Conservation (phyloP, 1,140 invertebrate genomes). For the Venturia canescens region DNA sequence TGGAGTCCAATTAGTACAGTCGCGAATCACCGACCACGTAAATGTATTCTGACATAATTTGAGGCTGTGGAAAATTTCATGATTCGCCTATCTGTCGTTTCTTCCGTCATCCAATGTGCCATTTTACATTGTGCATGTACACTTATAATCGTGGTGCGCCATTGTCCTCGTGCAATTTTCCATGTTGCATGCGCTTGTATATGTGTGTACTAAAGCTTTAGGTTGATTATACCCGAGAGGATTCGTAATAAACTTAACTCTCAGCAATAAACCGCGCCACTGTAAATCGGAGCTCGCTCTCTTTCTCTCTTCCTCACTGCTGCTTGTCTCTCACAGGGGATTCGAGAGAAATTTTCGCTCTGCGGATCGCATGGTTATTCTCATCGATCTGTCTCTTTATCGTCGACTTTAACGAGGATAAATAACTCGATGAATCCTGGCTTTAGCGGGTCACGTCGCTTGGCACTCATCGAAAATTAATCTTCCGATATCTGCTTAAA, state of each 20-base stretch:
- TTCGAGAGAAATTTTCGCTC: neutral
- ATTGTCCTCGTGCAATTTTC: slow-evolving; percentile 7
- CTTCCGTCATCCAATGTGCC: neutral
- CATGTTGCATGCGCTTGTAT: neutral
- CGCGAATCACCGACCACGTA: no score
- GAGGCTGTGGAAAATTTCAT: neutral
- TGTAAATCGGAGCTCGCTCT: slow-evolving; percentile 7
- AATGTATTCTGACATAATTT: neutral
- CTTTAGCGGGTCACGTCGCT: neutral
- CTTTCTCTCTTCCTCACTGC: slow-evolving; percentile 19
- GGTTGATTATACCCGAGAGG: neutral
- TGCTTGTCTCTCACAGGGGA: slow-evolving; percentile 9
- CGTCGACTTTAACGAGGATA: neutral
- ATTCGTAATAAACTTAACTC: slow-evolving; percentile 8
- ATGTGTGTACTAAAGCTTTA: neutral
- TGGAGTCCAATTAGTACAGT: no score
- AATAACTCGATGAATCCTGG: slow-evolving; percentile 2
- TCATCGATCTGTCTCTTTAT: neutral
- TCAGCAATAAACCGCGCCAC: slow-evolving; percentile 6
- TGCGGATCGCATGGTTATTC: neutral
- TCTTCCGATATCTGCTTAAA: neutral
- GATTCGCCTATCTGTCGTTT: neutral
- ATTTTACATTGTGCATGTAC: neutral
- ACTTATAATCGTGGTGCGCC: neutral
- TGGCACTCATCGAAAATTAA: neutral